A percentile compares a stretch with the other conserved stretches of the same genome.
phyloP scores from a whole-genome alignment of 2,113 vertebrate species.

The Cyprinodon brontotheroides region DNA sequence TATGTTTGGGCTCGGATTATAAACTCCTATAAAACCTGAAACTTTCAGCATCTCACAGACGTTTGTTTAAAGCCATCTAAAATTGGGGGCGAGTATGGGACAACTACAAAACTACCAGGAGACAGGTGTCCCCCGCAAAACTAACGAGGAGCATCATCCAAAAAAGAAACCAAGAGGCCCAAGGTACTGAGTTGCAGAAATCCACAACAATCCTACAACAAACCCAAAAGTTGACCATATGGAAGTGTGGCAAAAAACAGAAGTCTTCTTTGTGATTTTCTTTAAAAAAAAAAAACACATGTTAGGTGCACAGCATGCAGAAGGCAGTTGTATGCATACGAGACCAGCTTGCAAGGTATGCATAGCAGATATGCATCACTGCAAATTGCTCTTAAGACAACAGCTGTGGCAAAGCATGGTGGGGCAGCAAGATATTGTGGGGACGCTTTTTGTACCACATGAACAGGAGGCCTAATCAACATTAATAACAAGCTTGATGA shows the following conservation, averaged over 20 bases:
- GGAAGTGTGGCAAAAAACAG: not conserved
- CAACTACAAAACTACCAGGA: not conserved
- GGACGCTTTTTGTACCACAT: too few relatives aligned
- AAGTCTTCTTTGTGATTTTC: too few relatives aligned
- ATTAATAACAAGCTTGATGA: too few relatives aligned
- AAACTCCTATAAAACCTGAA: not conserved
- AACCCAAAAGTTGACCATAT: not conserved
- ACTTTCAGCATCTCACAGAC: not conserved
- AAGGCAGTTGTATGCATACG: too few relatives aligned
- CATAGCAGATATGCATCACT: too few relatives aligned
- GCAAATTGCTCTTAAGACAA: too few relatives aligned
- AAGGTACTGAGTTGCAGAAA: not conserved
- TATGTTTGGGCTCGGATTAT: not conserved
- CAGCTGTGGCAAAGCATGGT: too few relatives aligned
- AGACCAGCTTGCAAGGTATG: too few relatives aligned
- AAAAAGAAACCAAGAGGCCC: not conserved
- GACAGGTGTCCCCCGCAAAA: not conserved
- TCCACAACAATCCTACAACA: not conserved
- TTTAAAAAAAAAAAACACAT: too few relatives aligned
- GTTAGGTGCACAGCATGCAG: too few relatives aligned
- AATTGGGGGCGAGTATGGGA: not conserved
- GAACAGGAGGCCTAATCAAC: too few relatives aligned
- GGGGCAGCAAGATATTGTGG: too few relatives aligned
- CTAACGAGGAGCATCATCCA: not conserved
- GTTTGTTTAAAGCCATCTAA: not conserved